Evolutionary conservation across 64 coral and sea anemone species (phyloP), one percentile per base, ranked within the genome.

Genomic region (Montipora cactus): DNA sequence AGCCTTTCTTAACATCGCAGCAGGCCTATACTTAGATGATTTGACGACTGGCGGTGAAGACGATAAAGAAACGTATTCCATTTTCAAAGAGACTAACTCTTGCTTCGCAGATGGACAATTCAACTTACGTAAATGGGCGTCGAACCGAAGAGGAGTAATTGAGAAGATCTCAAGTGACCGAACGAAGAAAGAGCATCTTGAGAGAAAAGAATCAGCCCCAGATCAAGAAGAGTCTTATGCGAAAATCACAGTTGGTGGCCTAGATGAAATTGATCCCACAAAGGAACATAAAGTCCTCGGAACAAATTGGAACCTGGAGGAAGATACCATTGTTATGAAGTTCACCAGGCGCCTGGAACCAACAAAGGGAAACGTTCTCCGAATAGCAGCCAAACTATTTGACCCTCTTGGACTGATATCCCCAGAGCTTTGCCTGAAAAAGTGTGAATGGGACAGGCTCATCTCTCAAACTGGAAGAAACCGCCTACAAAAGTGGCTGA

Each of bases 251-350:
- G 81, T 95, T 58, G 88, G 88, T 37, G 80, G 87, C 53, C 62
- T 95, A 6, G 74, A 95, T 0, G 89, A 91, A 68, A 76, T 91
- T 71, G 81, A 91, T 53, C 78, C 88, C 16, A 90, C 94, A 67
- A 66, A 87, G 37, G 71, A 78, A 59, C 81, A 95, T 62, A 75
- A 75, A 49, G 90, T 92, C 47, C 79, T 55, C 49, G 70, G 90
- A 92, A 75, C 69, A 13, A 91, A 74, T 64, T 91, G 89, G 89
- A 67, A 81, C 46, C 28, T 80, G 4, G 66, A 21, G 59, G 75
- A 80, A 44, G 89, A 91, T 25, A 72, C 47, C 8, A 44, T 92
- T 75, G 28, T 55, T 76, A 48, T 92, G 13, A 92, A 92, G 74
- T 77, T 89, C 25, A 75, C 73, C 66, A 64, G 15, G 20, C 61